Percentiles rank a stretch among this genome's conserved stretches.
phyloP scores from a whole-genome alignment of 1,140 invertebrate genomes.

The Portunus trituberculatus region DNA sequence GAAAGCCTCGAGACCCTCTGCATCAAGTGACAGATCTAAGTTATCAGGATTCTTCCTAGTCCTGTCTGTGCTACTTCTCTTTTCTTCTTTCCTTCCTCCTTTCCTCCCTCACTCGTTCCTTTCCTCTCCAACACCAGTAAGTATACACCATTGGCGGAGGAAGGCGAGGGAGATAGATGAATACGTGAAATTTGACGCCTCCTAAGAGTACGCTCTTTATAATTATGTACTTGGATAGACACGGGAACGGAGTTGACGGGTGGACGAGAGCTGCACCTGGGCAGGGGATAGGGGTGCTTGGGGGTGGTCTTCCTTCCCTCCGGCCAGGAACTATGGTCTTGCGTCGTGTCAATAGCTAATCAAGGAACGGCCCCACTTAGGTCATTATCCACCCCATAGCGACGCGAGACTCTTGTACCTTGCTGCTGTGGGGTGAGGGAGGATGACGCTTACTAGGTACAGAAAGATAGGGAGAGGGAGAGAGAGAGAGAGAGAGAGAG shows the following conservation, averaged over 20 bases:
- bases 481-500: conserved; percentile 20
- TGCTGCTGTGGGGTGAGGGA: not conserved
- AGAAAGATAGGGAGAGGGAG: not conserved
- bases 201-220: not conserved
- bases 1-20: not conserved
- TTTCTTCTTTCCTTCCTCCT: not conserved
- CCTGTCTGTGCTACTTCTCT: not conserved
- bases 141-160: not conserved
- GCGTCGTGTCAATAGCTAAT: not conserved
- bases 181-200: conserved; percentile 5
- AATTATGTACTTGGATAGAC: not conserved
- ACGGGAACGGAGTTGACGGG: not conserved
- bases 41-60: not conserved
- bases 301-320: not conserved
- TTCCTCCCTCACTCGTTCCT: not conserved
- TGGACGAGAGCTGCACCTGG: not conserved
- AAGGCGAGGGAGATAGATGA: not conserved
- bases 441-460: not conserved
- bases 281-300: not conserved
- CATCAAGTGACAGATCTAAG: not conserved
- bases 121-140: not conserved
- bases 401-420: not conserved
- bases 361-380: not conserved
- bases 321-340: not conserved
- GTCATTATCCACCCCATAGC: not conserved